A percentile compares a stretch with the other conserved stretches of the same genome.
Evolutionary conservation across 1,140 invertebrate genomes (phyloP).

Genomic region (Dendrolimus punctatus): DNA sequence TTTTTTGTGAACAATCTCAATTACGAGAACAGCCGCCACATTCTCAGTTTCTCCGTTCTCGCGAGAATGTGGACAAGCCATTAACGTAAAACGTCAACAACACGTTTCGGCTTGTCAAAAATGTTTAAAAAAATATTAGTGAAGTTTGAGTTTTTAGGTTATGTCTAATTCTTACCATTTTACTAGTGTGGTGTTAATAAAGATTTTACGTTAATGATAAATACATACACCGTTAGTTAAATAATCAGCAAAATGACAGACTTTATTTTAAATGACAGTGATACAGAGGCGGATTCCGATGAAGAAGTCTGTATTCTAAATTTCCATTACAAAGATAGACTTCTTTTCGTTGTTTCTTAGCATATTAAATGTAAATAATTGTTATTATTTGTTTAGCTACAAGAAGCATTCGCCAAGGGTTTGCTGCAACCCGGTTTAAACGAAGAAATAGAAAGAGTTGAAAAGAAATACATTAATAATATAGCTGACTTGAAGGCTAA

Average conservation of each 20-base stretch:
- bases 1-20: too few relatives aligned
- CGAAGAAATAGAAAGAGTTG: conserved; percentile 74
- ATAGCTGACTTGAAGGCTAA: conserved; percentile 81
- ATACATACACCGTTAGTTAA: conserved; percentile 1
- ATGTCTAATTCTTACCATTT: too few relatives aligned
- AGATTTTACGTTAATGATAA: too few relatives aligned
- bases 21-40: too few relatives aligned
- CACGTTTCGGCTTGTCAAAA: too few relatives aligned
- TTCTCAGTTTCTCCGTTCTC: not conserved
- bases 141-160: too few relatives aligned
- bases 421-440: conserved; percentile 89
- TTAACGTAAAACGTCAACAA: too few relatives aligned
- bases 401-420: conserved; percentile 87
- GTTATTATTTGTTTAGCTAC: conserved; percentile 74
- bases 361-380: not conserved
- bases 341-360: not conserved
- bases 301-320: conserved; percentile 49
- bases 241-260: conserved; percentile 35
- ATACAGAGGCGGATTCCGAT: conserved; percentile 60
- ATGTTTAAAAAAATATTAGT: too few relatives aligned
- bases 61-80: too few relatives aligned
- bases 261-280: conserved; percentile 57
- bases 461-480: conserved; percentile 77
- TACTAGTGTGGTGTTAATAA: too few relatives aligned
- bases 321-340: not conserved